A percentile compares a stretch with the other conserved stretches of the same genome.
Conservation (phyloP, 2,888 invertebrate species). For the Xylota segnis region DNA sequence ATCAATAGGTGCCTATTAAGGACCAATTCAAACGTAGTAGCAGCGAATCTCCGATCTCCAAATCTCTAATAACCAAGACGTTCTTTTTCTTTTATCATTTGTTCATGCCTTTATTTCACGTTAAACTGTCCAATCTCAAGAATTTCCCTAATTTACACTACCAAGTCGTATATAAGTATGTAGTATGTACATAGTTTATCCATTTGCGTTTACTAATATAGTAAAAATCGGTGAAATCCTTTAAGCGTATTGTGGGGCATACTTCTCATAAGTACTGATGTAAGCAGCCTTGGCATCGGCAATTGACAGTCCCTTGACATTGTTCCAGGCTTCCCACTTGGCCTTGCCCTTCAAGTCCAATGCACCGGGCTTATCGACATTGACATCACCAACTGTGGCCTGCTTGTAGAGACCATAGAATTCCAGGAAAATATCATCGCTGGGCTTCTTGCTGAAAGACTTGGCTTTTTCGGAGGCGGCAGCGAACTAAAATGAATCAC, state of each 20-base stretch:
- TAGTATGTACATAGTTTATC: neutral
- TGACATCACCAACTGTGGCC: conserved; percentile 92
- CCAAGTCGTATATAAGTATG: conserved; percentile 31
- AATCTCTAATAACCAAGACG: no score
- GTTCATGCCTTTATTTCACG: conserved; percentile 2
- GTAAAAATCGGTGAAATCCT: neutral
- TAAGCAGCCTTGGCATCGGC: conserved; percentile 94
- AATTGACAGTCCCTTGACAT: conserved; percentile 91
- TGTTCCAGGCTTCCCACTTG: conserved; percentile 97
- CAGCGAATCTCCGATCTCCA: no score
- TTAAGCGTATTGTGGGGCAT: conserved; percentile 86
- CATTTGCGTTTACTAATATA: conserved; percentile 19
- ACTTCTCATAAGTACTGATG: conserved; percentile 88
- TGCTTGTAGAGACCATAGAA: conserved; percentile 95
- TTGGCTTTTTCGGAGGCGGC: conserved; percentile 90
- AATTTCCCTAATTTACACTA: conserved; percentile 9
- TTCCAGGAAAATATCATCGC: conserved; percentile 92
- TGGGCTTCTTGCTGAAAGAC: conserved; percentile 90
- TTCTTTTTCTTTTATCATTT: neutral
- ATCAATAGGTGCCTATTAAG: no score
- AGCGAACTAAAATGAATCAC: conserved; percentile 86
- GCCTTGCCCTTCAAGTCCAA: conserved; percentile 96
- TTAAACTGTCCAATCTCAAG: conserved; percentile 3
- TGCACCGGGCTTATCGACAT: conserved; percentile 93
- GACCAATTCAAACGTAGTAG: no score